phyloP scores from a whole-genome alignment of 2,113 vertebrate species.

The Indicator maculatus region DNA sequence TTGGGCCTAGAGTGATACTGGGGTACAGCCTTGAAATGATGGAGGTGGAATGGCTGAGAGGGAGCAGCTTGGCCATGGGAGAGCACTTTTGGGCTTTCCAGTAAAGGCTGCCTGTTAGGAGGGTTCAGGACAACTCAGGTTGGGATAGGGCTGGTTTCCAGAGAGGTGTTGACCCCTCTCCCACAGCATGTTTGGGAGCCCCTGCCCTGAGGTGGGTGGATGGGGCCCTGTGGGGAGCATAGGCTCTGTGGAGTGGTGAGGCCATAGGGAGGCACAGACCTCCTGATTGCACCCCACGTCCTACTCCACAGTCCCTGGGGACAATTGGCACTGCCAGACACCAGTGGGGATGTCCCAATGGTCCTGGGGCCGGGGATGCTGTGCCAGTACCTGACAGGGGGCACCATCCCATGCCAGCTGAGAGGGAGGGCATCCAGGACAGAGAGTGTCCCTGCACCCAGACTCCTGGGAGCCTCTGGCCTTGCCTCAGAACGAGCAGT shows the following conservation, averaged over 20 bases:
- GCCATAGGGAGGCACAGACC: not conserved
- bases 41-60: not conserved
- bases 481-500: not conserved
- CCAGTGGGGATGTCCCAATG: fast-evolving
- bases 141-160: not conserved
- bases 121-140: not conserved
- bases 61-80: fast-evolving
- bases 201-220: fast-evolving
- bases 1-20: not conserved
- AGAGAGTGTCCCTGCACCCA: fast-evolving
- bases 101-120: not conserved
- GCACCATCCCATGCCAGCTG: not conserved
- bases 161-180: not conserved
- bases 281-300: not conserved
- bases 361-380: not conserved
- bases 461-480: not conserved
- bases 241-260: not conserved
- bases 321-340: not conserved
- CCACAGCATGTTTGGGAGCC: not conserved
- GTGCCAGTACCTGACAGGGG: not conserved
- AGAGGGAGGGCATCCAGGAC: not conserved
- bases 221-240: fast-evolving
- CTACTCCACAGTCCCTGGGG: not conserved
- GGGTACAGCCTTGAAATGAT: not conserved
- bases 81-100: not conserved